phyloP scores from a whole-genome alignment of 2,888 invertebrate genomes.

The Yponomeuta evonymella region DNA sequence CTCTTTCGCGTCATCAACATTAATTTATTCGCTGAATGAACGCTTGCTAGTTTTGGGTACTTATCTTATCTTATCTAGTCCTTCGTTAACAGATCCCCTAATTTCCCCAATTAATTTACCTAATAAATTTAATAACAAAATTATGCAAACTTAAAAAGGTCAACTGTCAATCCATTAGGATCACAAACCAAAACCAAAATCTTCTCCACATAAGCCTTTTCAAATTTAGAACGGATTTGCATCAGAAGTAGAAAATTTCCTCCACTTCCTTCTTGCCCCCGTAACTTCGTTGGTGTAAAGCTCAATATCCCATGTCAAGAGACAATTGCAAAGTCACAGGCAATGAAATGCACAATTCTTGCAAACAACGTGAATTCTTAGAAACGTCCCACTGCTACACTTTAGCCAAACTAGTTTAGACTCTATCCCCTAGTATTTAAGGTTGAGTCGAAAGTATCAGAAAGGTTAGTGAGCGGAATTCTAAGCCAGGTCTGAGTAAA shows the following conservation, averaged over 20 bases:
- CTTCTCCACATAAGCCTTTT: background rate
- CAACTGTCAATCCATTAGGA: no score
- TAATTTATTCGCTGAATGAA: no score
- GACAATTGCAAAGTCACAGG: background rate
- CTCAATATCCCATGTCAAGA: background rate
- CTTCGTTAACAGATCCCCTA: no score
- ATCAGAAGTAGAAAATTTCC: background rate
- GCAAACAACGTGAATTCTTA: background rate
- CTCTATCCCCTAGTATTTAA: background rate
- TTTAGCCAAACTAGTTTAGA: background rate
- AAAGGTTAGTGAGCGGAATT: background rate
- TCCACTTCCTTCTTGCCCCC: background rate
- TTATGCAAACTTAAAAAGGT: no score
- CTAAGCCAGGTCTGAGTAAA: background rate
- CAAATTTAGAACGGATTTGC: background rate
- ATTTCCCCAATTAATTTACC: no score
- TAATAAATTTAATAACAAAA: no score
- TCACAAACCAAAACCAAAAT: no score
- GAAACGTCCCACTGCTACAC: background rate
- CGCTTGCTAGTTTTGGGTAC: no score
- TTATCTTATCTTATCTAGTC: no score
- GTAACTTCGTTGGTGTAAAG: background rate
- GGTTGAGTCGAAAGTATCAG: background rate
- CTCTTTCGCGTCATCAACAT: no score
- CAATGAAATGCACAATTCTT: background rate